Evolutionary conservation across 1,140 invertebrate genomes (phyloP), one percentile per base, ranked within the genome.

Genomic region (Scylla paramamosain): DNA sequence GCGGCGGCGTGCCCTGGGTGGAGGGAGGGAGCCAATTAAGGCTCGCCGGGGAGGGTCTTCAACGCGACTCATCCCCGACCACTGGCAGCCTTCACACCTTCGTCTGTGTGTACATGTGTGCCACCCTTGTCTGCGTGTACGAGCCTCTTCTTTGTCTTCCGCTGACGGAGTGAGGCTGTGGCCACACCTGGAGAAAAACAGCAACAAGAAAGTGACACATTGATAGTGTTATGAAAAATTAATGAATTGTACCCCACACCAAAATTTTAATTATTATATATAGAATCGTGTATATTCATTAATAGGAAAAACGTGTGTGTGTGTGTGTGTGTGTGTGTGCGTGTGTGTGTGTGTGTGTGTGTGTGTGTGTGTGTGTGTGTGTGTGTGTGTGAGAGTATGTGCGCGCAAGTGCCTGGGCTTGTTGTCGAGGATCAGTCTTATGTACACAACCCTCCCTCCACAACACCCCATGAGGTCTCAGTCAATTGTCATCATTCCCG

Each of bases 281-380:
- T 82, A 25, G 77, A 25, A 1, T 25, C 8, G 48, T 82, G 32
- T 92, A 83, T 86, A 83, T 52, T 2, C 45, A 3, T 84, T 6
- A 39, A 39, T 39, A 39, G 39, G 6, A 39, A 6, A 39, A 39
- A 7, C 88, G 67, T 88, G 82, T 93, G 45, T 52, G 89, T 91
- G 89, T 91, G 89, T 46, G 46, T 91, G 89, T 32, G 87, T 89
- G 87, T 89, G 39, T 32, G 39, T 45, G 28, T 89, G 28, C 39
- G 83, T 86, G 83, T 86, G 83, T 86, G 83, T 86, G 83, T 86
- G 83, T 86, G 91, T 92, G 48, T 31, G 91, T 92, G 91, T 16
- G 28, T 59, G 52, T 39, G 52, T 83, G 45, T 90, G 45, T 39
- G 45, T 39, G 88, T 39, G 88, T 48, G 88, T 90, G 46, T 45